A percentile compares a stretch with the other conserved stretches of the same genome.
Conservation (phyloP, 2,113 vertebrate genomes). For the Polyodon spathula region DNA sequence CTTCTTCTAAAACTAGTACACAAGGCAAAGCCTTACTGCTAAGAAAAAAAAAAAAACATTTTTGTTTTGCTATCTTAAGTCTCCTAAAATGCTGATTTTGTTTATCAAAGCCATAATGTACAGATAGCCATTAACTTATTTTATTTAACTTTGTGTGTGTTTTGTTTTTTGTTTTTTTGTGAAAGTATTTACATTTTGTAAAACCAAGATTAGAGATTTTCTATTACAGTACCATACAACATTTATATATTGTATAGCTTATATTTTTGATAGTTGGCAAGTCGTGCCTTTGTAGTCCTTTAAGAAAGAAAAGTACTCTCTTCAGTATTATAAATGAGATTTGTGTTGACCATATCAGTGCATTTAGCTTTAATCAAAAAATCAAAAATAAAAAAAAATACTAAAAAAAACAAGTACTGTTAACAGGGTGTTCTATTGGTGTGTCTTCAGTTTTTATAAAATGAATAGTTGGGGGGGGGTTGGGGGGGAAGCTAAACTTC, state of each 20-base stretch:
- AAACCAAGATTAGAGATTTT: neutral
- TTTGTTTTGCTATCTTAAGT: no score
- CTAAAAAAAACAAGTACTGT: conserved; percentile 40
- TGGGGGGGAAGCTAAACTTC: conserved; percentile 14
- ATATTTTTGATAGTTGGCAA: conserved; percentile 3
- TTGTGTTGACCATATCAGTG: conserved; percentile 38
- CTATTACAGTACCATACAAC: neutral
- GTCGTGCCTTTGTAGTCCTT: conserved; percentile 4
- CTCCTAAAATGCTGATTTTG: no score
- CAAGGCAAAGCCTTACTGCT: no score
- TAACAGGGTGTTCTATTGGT: conserved; percentile 65
- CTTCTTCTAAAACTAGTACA: no score
- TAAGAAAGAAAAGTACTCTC: conserved; percentile 1
- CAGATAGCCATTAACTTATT: no score
- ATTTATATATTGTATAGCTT: conserved; percentile 1
- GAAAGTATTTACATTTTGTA: neutral
- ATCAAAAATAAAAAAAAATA: conserved; percentile 44
- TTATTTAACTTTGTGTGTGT: neutral
- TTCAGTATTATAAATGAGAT: conserved; percentile 24
- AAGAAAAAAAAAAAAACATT: no score
- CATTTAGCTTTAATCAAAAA: conserved; percentile 43
- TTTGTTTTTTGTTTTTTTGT: neutral
- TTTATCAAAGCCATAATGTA: no score
- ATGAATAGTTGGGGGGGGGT: conserved; percentile 39
- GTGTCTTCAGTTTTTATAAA: conserved; percentile 66